Conservation (phyloP, 2,113 vertebrate genomes). For the Sialia sialis region DNA sequence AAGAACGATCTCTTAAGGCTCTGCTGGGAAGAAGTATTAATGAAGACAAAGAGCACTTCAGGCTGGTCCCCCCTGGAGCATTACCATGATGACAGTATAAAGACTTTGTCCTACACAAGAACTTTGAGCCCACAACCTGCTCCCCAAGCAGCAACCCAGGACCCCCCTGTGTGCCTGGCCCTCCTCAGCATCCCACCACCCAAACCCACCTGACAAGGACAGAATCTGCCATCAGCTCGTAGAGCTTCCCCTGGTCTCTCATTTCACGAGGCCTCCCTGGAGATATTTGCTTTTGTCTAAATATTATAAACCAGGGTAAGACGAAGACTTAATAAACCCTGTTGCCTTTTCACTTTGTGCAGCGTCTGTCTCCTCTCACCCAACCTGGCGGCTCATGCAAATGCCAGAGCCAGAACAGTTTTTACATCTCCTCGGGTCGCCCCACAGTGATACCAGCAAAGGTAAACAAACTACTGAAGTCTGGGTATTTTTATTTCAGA, state of each 20-base stretch:
- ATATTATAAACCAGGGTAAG: neutral
- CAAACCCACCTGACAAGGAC: neutral
- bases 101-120: neutral
- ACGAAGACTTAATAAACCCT: conserved; percentile 12
- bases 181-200: neutral
- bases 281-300: conserved; percentile 35
- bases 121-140: neutral
- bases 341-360: neutral
- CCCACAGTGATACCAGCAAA: conserved; percentile 22
- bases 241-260: neutral
- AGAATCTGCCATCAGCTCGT: neutral
- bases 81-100: neutral
- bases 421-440: neutral
- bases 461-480: conserved; percentile 47
- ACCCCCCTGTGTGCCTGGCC: neutral
- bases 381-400: neutral
- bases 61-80: neutral
- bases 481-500: conserved; percentile 40
- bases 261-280: conserved; percentile 18
- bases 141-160: neutral
- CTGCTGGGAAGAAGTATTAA: conserved; percentile 18
- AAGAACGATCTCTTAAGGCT: conserved; percentile 22
- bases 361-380: conserved; percentile 38
- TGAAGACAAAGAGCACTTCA: conserved; percentile 17
- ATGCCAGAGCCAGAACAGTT: conserved; percentile 34